Evolutionary conservation across 2,797 vertebrate genomes (phyloP).

Genomic region (Cygnus olor): DNA sequence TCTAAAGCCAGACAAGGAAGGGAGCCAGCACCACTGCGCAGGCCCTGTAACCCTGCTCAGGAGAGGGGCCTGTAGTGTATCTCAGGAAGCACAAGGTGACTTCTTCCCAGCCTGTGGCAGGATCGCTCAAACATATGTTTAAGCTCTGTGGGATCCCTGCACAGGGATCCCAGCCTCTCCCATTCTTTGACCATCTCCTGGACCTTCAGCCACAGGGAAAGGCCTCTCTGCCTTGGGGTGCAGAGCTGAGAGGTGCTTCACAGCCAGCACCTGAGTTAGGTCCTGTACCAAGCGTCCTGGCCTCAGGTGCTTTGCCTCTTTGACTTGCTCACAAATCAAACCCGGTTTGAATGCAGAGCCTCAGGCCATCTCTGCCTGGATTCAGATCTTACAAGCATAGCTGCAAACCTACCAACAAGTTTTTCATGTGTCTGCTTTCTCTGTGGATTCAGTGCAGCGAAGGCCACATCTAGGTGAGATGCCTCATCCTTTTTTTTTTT

Average conservation of each 20-base stretch:
- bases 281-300: background rate
- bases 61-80: fast-evolving
- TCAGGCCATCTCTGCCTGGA: background rate
- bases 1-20: background rate
- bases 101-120: background rate
- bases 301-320: background rate
- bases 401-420: background rate
- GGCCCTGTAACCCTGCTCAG: background rate
- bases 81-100: background rate
- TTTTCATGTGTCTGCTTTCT: slow-evolving; percentile 13
- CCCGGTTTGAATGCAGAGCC: fast-evolving
- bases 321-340: background rate
- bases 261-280: background rate
- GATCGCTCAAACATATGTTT: background rate
- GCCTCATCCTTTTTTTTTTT: background rate
- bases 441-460: background rate
- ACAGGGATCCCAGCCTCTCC: background rate
- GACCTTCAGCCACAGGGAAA: background rate
- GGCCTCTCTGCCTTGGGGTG: background rate
- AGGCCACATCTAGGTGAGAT: background rate
- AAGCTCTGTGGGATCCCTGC: background rate
- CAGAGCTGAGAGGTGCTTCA: background rate
- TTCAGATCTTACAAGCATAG: background rate
- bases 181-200: fast-evolving
- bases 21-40: too few species aligned